Evolutionary conservation across 2,113 vertebrate genomes (phyloP).

Genomic region (Leptocoma aspasia): DNA sequence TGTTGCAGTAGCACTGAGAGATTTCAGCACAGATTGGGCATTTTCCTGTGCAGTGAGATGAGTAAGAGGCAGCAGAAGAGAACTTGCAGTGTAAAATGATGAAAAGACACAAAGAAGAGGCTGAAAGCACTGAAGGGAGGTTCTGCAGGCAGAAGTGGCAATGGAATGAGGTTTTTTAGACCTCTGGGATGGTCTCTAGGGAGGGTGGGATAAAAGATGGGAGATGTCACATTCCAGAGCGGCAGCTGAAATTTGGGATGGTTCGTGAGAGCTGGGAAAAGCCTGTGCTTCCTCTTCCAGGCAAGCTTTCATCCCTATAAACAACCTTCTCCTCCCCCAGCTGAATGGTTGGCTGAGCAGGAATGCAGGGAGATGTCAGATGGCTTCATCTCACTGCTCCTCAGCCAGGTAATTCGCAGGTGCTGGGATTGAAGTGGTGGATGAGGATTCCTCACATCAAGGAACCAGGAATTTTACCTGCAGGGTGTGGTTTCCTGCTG

Average conservation of each 20-base stretch:
- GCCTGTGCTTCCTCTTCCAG: background rate
- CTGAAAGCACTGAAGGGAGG: background rate
- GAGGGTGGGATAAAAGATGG: background rate
- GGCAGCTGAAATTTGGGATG: background rate
- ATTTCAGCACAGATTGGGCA: background rate
- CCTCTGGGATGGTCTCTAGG: background rate
- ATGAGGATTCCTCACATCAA: background rate
- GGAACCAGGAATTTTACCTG: background rate
- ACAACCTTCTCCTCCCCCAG: background rate
- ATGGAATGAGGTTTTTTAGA: background rate
- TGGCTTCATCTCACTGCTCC: background rate
- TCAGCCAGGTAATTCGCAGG: background rate
- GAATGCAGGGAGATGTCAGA: background rate
- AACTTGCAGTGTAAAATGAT: background rate
- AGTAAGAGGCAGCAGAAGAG: background rate
- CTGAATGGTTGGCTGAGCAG: background rate
- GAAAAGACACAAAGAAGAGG: background rate
- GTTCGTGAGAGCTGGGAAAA: background rate
- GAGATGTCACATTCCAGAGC: accelerated
- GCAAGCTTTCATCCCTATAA: background rate
- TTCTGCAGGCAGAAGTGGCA: background rate
- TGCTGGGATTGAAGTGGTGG: background rate
- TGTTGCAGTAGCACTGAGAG: background rate
- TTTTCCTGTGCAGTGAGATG: background rate
- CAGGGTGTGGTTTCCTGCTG: background rate